These are phyloP conservation scores for Ariopsis seemanni DNA, from an alignment of 2,113 vertebrate genomes.

Conservation along the genomic window DNA sequence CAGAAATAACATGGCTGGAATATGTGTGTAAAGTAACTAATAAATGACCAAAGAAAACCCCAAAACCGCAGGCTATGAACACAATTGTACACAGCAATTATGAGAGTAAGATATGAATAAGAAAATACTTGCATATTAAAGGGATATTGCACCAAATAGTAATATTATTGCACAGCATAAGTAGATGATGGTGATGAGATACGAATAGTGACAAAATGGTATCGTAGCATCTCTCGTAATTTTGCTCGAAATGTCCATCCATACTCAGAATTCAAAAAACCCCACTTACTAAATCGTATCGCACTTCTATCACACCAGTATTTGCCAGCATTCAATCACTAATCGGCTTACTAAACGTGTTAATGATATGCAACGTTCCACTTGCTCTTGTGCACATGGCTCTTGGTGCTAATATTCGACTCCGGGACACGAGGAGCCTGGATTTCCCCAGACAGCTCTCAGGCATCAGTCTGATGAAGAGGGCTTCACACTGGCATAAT, in stretches of 20 bases:
- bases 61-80: too few relatives aligned
- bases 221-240: neutral
- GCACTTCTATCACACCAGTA: neutral
- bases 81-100: too few relatives aligned
- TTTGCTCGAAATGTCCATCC: neutral
- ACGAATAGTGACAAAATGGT: too few relatives aligned
- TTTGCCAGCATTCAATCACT: neutral
- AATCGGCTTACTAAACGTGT: slow-evolving; percentile 3
- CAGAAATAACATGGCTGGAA: too few relatives aligned
- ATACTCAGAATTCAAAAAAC: neutral
- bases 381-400: slow-evolving; percentile 32
- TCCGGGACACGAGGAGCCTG: slow-evolving; percentile 25
- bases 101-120: too few relatives aligned
- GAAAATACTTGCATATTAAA: too few relatives aligned
- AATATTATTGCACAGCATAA: too few relatives aligned
- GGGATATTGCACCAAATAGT: too few relatives aligned
- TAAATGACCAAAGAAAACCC: too few relatives aligned
- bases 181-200: too few relatives aligned
- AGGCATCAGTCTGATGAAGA: slow-evolving; percentile 51
- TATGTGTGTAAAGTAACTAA: too few relatives aligned
- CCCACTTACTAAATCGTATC: neutral
- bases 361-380: slow-evolving; percentile 16
- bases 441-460: slow-evolving; percentile 46
- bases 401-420: slow-evolving; percentile 31
- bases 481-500: slow-evolving; percentile 53